Evolutionary conservation across 2,888 invertebrate species (phyloP), one percentile per base, ranked within the genome.

Genomic region (Ecliptopera silaceata): DNA sequence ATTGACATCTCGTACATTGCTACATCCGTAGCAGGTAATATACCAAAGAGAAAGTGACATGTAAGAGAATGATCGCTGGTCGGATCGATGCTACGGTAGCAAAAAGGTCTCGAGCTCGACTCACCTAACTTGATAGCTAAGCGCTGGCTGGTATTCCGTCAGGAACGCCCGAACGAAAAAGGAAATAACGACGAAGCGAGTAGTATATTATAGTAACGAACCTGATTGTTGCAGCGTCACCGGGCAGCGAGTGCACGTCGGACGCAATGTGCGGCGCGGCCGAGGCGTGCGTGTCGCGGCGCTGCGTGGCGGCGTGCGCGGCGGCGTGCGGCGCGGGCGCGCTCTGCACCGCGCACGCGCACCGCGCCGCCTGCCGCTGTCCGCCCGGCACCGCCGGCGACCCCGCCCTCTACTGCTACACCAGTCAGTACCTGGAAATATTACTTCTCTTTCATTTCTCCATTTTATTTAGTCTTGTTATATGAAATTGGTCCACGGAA

Each of bases 301-400:
- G 94, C 41, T 98, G 98, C 75, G 94, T 95, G 76, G 93, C 97
- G 73, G 97, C 97, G 0, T 98, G 97, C 78, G 93, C 95, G 15
- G 93, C 95, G 71, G 95, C 96, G 1, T 98, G 98, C 75, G 97
- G 96, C 45, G 87, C 93, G 8, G 94, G 95, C 61, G 97, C 97
- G 0, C 93, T 96, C 64, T 98, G 98, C 73, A 92, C 94, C 13
- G 95, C 96, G 0, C 91, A 92, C 41, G 93, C 94, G 68, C 97
- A 97, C 77, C 94, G 96, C 65, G 96, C 97, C 3, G 94, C 94
- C 15, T 98, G 98, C 82, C 93, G 93, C 72, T 98, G 98, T 79
- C 96, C 96, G 13, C 93, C 95, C 45, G 96, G 96, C 63, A 97
- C 96, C 89, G 96, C 96, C 48, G 98, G 98, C 60, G 96, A 97